Evolutionary conservation across 1,140 invertebrate genomes (phyloP), one percentile per base, ranked within the genome.

Genomic region (Danaus plexippus): DNA sequence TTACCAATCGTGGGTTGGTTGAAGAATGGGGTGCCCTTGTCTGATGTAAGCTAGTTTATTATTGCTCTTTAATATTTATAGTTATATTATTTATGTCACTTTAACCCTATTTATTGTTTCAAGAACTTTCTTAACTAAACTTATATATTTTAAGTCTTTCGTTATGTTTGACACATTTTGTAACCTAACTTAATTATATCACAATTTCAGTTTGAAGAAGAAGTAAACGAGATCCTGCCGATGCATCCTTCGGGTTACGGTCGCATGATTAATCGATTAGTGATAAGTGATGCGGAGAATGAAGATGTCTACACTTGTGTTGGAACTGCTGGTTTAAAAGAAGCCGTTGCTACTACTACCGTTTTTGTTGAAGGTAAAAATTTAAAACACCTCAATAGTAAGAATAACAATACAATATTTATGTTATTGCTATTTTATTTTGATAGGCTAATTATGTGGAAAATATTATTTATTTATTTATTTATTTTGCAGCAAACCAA

Each of bases 281-380:
- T 93, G 13, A 81, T 94, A 51, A 89, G 90, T 52, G 90, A 91
- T 55, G 81, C 91, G 3, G 71, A 87, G 11, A 87, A 89, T 11
- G 83, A 88, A 3, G 91, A 90, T 15, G 78, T 87, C 7, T 95
- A 92, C 76, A 93, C 91, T 9, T 96, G 95, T 69, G 88, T 93
- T 1, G 94, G 92, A 1, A 87, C 88, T n/a, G 86, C 91, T 15
- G 91, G 90, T 1, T 74, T 87, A 9, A 88, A 91, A 61, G 88
- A 89, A 10, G 82, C 89, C 9, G 87, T 73, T 5, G 85, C 87
- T n/a, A 81, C 87, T 11, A 89, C 89, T 10, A 88, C 80, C 13
- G 80, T 92, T 1, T 81, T 85, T 3, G 63, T 58, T 12, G 70
- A 71, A 69, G 75, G 81, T 87, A 67, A 49, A 5, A 49, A 18